phyloP scores from a whole-genome alignment of 1,140 invertebrate genomes.

The Fopius arisanus region DNA sequence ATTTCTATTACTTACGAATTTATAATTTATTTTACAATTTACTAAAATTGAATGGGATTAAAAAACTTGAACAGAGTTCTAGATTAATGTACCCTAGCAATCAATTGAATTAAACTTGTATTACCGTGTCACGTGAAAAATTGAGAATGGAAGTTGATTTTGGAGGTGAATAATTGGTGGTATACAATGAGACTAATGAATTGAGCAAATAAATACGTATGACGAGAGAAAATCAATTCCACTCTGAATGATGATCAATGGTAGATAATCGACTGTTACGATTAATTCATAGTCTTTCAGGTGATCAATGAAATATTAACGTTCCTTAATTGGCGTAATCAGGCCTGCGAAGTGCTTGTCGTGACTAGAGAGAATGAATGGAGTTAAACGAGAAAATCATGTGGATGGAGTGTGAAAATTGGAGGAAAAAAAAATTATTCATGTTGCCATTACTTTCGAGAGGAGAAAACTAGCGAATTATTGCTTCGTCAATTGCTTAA shows the following conservation, averaged over 20 bases:
- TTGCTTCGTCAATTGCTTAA: no score
- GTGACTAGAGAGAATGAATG: background rate
- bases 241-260: background rate
- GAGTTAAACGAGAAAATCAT: background rate
- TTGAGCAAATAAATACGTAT: background rate
- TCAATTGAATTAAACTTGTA: constrained; percentile 15
- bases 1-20: constrained; percentile 30
- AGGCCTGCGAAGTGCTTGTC: background rate
- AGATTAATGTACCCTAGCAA: constrained; percentile 19
- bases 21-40: constrained; percentile 31
- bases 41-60: background rate
- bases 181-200: constrained; percentile 6
- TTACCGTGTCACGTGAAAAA: constrained; percentile 2
- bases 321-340: constrained; percentile 2
- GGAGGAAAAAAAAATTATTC: background rate
- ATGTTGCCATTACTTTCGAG: constrained; percentile 1
- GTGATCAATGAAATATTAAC: background rate
- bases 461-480: background rate
- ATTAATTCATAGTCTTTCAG: background rate
- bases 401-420: background rate
- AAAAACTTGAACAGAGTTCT: background rate
- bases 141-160: background rate
- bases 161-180: background rate
- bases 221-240: background rate
- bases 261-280: background rate